phyloP scores from a whole-genome alignment of 2,797 vertebrate genomes.

The Centropyge bicolor region DNA sequence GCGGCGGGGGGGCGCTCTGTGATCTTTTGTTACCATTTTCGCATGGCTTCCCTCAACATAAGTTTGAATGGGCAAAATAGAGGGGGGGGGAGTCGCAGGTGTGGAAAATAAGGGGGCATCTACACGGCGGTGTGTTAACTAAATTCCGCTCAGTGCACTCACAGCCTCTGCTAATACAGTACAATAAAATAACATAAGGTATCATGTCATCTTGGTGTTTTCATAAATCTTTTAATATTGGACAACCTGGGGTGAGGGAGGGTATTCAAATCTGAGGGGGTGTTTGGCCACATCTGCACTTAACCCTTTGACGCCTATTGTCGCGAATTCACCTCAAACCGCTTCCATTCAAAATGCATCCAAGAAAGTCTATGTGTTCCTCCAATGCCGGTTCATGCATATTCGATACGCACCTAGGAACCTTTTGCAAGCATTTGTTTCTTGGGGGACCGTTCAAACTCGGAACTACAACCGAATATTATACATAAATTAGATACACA shows the following conservation, averaged over 20 bases:
- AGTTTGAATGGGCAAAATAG: slow-evolving; percentile 38
- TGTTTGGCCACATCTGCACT: slow-evolving; percentile 45
- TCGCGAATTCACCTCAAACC: too few species aligned
- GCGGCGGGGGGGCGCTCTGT: slow-evolving; percentile 21
- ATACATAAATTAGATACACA: too few species aligned
- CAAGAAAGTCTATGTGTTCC: too few species aligned
- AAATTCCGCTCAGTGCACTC: slow-evolving; percentile 26
- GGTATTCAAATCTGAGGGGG: slow-evolving; percentile 47
- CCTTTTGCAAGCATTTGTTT: too few species aligned
- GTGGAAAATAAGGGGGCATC: slow-evolving; percentile 61
- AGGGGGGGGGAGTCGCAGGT: slow-evolving; percentile 62
- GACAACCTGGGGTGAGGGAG: slow-evolving; percentile 28
- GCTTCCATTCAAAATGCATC: too few species aligned
- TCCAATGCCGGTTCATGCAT: too few species aligned
- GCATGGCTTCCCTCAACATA: slow-evolving; percentile 58
- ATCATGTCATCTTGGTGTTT: slow-evolving; percentile 28
- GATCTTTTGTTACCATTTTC: slow-evolving; percentile 70
- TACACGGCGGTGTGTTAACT: slow-evolving; percentile 41
- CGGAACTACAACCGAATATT: too few species aligned
- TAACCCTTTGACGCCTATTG: too few species aligned
- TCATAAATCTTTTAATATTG: slow-evolving; percentile 56
- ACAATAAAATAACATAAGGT: slow-evolving; percentile 36
- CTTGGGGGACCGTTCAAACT: too few species aligned
- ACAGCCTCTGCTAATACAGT: slow-evolving; percentile 14
- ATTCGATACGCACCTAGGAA: too few species aligned